A percentile compares a stretch with the other conserved stretches of the same genome.
These are phyloP conservation scores for Tamandua tetradactyla DNA, from an alignment of 2,797 vertebrate species.

Conservation along the genomic window DNA sequence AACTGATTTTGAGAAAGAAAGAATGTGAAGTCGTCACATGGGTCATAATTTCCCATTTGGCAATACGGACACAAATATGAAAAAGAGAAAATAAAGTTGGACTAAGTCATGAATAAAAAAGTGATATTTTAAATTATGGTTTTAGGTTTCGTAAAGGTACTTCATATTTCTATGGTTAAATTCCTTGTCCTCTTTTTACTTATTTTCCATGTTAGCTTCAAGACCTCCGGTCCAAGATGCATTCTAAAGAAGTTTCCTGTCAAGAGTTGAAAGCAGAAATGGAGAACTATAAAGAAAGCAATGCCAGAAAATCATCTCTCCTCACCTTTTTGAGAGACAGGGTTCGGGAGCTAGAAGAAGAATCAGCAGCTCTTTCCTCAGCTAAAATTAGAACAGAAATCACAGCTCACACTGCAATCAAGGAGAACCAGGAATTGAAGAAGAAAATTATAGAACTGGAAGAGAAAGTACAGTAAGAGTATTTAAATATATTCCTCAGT, in stretches of 20 bases:
- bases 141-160: neutral
- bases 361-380: constrained; percentile 71
- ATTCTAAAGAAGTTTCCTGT: constrained; percentile 84
- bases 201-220: constrained; percentile 81
- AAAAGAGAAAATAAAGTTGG: constrained; percentile 4
- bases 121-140: neutral
- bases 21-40: neutral
- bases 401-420: constrained; percentile 78
- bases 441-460: constrained; percentile 80
- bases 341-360: constrained; percentile 86
- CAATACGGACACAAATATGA: neutral
- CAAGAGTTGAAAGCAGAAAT: constrained; percentile 86
- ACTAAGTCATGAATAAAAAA: neutral
- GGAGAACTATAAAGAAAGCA: constrained; percentile 86
- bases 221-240: constrained; percentile 84
- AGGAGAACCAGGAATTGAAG: constrained; percentile 86
- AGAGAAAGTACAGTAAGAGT: constrained; percentile 85
- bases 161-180: neutral
- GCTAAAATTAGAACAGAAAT: constrained; percentile 84
- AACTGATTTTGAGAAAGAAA: neutral
- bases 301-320: constrained; percentile 86
- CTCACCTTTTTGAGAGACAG: constrained; percentile 85
- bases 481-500: neutral
- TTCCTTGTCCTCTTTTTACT: neutral
- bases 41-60: constrained; percentile 20